phyloP scores from a whole-genome alignment of 2,888 invertebrate genomes.

The Alentia gelatinosa region DNA sequence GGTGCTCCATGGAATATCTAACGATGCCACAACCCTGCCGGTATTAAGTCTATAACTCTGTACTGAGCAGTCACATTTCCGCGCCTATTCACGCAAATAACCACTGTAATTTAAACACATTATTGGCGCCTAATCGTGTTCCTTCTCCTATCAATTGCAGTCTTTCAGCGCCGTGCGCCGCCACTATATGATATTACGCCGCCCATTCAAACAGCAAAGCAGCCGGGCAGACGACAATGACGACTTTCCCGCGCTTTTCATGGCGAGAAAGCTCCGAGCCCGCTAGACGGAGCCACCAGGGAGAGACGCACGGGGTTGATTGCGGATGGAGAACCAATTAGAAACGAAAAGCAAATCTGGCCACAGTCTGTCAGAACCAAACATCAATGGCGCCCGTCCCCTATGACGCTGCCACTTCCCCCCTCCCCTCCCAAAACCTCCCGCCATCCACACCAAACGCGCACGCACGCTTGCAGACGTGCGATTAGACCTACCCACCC shows the following conservation, averaged over 20 bases:
- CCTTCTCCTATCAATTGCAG: not conserved
- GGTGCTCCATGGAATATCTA: not conserved
- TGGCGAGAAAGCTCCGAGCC: not conserved
- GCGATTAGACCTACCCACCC: too few species aligned
- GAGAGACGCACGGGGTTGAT: not conserved
- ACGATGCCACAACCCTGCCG: not conserved
- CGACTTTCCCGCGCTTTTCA: not conserved
- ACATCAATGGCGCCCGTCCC: not conserved
- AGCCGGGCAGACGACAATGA: not conserved
- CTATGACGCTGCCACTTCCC: not conserved
- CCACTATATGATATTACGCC: conserved; percentile 8
- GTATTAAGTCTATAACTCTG: not conserved
- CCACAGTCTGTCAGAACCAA: not conserved
- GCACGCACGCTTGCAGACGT: too few species aligned
- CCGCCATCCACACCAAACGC: too few species aligned
- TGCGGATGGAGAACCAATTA: conserved; percentile 17
- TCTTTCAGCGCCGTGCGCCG: not conserved
- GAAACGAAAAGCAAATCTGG: not conserved
- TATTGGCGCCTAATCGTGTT: conserved; percentile 8
- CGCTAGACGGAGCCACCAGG: not conserved
- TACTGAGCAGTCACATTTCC: not conserved
- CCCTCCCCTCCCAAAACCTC: not conserved
- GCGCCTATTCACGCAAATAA: not conserved
- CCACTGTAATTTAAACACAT: conserved; percentile 26
- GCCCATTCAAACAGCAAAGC: not conserved